These are phyloP conservation scores for Chrysolina americana DNA, from an alignment of 2,888 invertebrate genomes.

Conservation along the genomic window DNA sequence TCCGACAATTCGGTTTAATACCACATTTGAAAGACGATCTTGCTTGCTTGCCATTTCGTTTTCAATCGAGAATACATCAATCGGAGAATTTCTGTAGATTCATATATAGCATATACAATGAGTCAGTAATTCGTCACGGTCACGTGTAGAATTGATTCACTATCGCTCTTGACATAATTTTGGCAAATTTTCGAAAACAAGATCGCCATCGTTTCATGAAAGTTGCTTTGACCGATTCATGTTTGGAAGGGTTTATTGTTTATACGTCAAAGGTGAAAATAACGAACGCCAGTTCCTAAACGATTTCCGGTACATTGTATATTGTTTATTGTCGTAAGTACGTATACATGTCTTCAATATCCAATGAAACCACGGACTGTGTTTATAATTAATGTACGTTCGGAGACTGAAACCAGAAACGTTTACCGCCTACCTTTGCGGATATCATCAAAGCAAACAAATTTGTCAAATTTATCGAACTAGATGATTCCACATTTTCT, in stretches of 20 bases:
- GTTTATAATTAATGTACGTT: conserved; percentile 6
- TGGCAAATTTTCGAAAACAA: too few relatives aligned
- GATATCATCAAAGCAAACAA: neutral
- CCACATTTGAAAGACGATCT: conserved; percentile 11
- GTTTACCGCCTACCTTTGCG: neutral
- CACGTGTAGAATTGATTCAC: too few relatives aligned
- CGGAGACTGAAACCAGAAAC: neutral
- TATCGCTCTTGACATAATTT: too few relatives aligned
- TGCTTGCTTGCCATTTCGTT: neutral
- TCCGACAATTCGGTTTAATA: conserved; percentile 16
- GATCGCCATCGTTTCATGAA: neutral
- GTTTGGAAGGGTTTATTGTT: neutral
- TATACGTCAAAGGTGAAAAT: neutral
- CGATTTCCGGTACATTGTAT: conserved; percentile 7
- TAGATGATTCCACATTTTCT: neutral
- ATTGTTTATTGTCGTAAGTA: conserved; percentile 11
- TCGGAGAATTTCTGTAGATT: neutral
- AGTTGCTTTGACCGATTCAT: neutral
- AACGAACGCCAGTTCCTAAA: neutral
- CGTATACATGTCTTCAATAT: conserved; percentile 12
- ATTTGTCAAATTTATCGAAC: neutral
- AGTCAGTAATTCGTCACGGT: too few relatives aligned
- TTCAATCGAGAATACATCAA: neutral
- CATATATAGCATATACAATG: too few relatives aligned
- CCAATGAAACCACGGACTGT: neutral